Evolutionary conservation across 2,113 vertebrate genomes (phyloP).

Genomic region (Catagonus wagneri): DNA sequence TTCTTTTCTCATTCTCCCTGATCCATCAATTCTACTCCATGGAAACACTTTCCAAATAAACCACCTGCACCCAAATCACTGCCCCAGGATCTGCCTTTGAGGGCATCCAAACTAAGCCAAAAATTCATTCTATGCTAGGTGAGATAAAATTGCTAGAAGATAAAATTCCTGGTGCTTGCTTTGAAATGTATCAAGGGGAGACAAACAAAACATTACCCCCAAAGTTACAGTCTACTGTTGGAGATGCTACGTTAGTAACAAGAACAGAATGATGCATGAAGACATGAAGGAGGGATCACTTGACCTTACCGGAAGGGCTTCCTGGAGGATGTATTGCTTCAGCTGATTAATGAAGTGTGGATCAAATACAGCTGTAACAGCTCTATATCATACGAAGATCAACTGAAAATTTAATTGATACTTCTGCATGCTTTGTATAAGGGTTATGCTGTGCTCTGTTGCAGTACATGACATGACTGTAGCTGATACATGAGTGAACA

Average conservation of each 20-base stretch:
- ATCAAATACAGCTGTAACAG: background rate
- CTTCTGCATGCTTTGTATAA: background rate
- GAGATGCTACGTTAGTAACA: background rate
- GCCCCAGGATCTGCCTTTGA: background rate
- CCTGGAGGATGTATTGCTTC: background rate
- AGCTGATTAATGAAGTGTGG: background rate
- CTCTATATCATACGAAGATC: background rate
- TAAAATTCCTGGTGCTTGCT: background rate
- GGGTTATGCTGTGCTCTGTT: background rate
- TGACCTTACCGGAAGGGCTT: background rate
- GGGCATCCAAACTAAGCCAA: slow-evolving; percentile 12
- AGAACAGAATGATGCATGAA: background rate
- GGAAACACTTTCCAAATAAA: slow-evolving; percentile 24
- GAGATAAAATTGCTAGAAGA: slow-evolving; percentile 36
- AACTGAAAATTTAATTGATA: background rate
- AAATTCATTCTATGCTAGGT: background rate
- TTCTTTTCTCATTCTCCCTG: background rate
- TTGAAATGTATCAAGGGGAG: background rate
- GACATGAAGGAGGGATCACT: background rate
- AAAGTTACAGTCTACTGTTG: background rate
- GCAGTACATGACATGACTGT: background rate
- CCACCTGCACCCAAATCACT: background rate
- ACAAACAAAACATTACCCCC: background rate
- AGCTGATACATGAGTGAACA: background rate
- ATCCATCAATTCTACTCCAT: background rate